Percentiles rank a stretch among this genome's conserved stretches.
Evolutionary conservation across 30 jellyfish, hydroid and myxozoan species (phyloP).

Genomic region (Catostylus mosaicus): DNA sequence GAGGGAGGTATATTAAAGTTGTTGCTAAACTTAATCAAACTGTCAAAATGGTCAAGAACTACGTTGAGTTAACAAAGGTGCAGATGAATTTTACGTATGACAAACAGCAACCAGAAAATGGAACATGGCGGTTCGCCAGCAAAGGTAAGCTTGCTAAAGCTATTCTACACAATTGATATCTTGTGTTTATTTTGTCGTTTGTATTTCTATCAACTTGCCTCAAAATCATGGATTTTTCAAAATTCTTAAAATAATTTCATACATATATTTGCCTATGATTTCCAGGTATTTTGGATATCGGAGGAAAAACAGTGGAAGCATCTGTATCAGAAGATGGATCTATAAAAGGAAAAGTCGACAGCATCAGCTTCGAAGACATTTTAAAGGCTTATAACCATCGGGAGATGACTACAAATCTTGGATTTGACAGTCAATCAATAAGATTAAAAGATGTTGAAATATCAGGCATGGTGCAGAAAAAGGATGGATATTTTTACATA

Average conservation of each 20-base stretch:
- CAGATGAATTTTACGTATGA: constrained; percentile 89
- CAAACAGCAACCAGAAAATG: constrained; percentile 85
- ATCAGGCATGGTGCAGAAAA: constrained; percentile 54
- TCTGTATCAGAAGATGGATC: constrained; percentile 47
- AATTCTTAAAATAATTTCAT: background rate
- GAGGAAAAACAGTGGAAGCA: constrained; percentile 10
- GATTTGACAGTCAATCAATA: constrained; percentile 67
- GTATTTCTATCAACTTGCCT: background rate
- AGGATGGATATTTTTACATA: constrained; percentile 63
- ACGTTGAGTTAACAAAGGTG: constrained; percentile 65
- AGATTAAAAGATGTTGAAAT: constrained; percentile 64
- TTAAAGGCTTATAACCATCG: constrained; percentile 61
- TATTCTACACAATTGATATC: background rate
- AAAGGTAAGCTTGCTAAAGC: constrained; percentile 59
- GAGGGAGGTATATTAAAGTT: constrained; percentile 85
- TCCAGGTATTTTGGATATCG: constrained; percentile 21
- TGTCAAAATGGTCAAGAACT: constrained; percentile 81
- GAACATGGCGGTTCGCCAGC: constrained; percentile 86
- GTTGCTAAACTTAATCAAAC: constrained; percentile 76
- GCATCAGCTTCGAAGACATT: constrained; percentile 60
- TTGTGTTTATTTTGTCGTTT: background rate
- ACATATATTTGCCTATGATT: background rate
- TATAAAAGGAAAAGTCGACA: constrained; percentile 19
- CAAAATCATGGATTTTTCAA: background rate
- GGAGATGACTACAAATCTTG: constrained; percentile 44